phyloP scores from a whole-genome alignment of 2,888 invertebrate species.

The Acronicta leporina region DNA sequence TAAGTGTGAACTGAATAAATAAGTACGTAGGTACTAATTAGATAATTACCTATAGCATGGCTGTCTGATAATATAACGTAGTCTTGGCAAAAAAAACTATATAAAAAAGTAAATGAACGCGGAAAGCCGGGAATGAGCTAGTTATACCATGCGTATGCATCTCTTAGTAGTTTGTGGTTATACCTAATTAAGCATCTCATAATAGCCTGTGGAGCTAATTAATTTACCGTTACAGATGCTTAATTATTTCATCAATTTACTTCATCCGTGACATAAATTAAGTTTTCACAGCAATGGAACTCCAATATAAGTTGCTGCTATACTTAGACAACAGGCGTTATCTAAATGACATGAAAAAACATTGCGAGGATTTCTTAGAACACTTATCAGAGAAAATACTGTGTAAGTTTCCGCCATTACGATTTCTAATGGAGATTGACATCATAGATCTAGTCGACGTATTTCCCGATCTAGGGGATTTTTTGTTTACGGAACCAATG shows the following conservation, averaged over 20 bases:
- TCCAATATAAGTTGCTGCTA: slow-evolving; percentile 72
- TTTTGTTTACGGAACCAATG: slow-evolving; percentile 75
- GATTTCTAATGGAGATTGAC: slow-evolving; percentile 74
- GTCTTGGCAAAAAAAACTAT: slow-evolving; percentile 19
- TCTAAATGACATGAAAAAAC: slow-evolving; percentile 69
- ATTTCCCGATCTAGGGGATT: slow-evolving; percentile 68
- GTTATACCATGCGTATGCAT: too few relatives aligned
- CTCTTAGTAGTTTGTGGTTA: too few relatives aligned
- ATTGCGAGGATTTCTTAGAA: slow-evolving; percentile 68
- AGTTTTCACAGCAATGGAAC: slow-evolving; percentile 63
- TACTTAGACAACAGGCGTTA: slow-evolving; percentile 76
- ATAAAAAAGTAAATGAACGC: slow-evolving; percentile 22
- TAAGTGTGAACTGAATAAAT: too few relatives aligned
- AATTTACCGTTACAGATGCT: neutral
- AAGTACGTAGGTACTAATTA: too few relatives aligned
- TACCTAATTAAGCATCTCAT: too few relatives aligned
- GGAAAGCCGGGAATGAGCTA: slow-evolving; percentile 26
- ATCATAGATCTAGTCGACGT: slow-evolving; percentile 74
- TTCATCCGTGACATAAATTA: slow-evolving; percentile 13
- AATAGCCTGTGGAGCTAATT: too few relatives aligned
- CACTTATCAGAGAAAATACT: slow-evolving; percentile 65
- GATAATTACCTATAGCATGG: slow-evolving; percentile 1
- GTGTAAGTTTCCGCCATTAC: slow-evolving; percentile 76
- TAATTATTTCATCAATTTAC: neutral
- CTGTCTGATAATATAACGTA: slow-evolving; percentile 8